Evolutionary conservation across 2,888 invertebrate genomes (phyloP), one percentile per base, ranked within the genome.

Genomic region (Eupithecia pulchellata): DNA sequence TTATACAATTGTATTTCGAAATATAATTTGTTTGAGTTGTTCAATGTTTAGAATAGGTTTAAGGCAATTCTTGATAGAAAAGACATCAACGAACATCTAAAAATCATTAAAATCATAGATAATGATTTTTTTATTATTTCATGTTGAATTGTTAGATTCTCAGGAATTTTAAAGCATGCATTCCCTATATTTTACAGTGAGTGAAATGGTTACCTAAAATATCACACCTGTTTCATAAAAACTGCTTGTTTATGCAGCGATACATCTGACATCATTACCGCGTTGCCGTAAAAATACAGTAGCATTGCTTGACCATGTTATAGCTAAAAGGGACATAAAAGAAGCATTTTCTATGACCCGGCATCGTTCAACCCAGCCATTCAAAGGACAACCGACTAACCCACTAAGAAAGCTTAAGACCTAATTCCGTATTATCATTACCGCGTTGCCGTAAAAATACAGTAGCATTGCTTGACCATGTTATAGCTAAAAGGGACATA

Each of bases 391-490:
- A n/a, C 17, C 39, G 17, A 39, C 47, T 17, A 47, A 47, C 47
- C 47, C 47, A 47, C 39, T 62, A 62, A 66, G 64, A 69, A 66
- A 70, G 66, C 57, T 32, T 14, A 69, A 69, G 69, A 60, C 64
- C 60, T 64, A 64, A 69, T 47, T n/a, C n/a, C n/a, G n/a, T 20
- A 4, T 8, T 3, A 20, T 2, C 47, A 47, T 52, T 52, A 11
- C 25, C 25, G 52, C 52, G 20, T 20, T 20, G n/a, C 17, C 3
- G 4, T 20, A 13, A 11, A 52, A 52, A 52, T 9, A 4, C 52
- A 52, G 52, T 52, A 13, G 52, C 52, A 42, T 47, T 11, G 52
- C 52, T 25, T 52, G 11, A 47, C 47, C 20, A 25, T 52, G 52
- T 25, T 0, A 11, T 20, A 25, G 52, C 25, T 4, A 52, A 52